Evolutionary conservation across 2,113 vertebrate genomes (phyloP), one percentile per base, ranked within the genome.

Genomic region (Megalops atlanticus): DNA sequence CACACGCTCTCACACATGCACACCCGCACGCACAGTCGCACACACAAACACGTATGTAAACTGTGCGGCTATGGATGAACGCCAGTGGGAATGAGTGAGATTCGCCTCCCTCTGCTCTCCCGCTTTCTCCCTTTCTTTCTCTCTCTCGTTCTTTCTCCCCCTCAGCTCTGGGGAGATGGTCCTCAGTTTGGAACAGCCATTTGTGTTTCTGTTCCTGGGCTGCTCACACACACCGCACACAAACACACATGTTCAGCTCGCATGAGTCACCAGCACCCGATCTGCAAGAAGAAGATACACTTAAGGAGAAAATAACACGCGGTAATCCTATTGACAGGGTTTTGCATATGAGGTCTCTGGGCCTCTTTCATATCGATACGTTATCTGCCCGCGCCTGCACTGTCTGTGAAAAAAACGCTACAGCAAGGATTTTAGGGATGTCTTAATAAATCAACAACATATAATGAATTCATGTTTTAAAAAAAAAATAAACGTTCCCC

Each of bases 371-470:
- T 27, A 72, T 58, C 24, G 58, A 70, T 36, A 52, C 64, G 36
- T 35, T 49, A 77, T 6, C 74, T 39, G 58, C 35, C n/a, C 24
- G 15, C 31, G 41, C 14, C 15, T 64, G 79, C 38, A 43, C 69
- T 77, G 80, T 64, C 74, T 43, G 14, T 38, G 76, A 78, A 41
- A 70, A 39, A 39, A 64, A 41, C 24, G 24, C 33, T 45, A 24
- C 43, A 36, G 1, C 12, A 4, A 11, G 21, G 24, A 33, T 79
- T 64, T 79, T 79, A 71, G 38, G 27, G 58, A 31, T n/a, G 64
- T 69, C 58, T 69, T 64, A 27, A 74, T 74, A n/a, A 74, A 33
- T 79, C 31, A 71, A 79, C 36, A 45, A n/a, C 27, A 36, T 16
- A 47, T 70, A 70, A 35, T 33, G 24, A 36, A 39, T 40, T 74